Evolutionary conservation across 1,140 invertebrate genomes (phyloP), one percentile per base, ranked within the genome.

Genomic region (Zaprionus vittiger): DNA sequence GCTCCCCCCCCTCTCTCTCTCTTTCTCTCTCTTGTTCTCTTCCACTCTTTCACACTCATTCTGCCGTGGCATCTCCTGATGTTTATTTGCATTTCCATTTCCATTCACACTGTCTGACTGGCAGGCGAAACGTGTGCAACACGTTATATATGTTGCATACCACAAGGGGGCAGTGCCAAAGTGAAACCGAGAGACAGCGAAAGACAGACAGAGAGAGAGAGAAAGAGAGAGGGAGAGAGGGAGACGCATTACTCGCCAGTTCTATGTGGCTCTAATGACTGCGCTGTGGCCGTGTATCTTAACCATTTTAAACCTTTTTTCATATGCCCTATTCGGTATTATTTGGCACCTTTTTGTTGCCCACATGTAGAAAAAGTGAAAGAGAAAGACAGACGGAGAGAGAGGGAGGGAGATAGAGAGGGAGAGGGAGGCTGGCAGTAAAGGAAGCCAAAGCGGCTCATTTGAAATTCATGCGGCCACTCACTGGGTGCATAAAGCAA

Each of bases 401-500:
- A 44, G 20, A 31, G 24, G 56, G 60, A 38, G 20, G 20, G 20
- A 22, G 20, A 22, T 22, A 2, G 1, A 22, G 24, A n/a, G 41
- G n/a, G 17, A 26, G 22, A 54, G 52, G 7, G 28, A 31, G 28
- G 28, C 28, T 31, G 28, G 28, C 28, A 31, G 20, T 24, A 64
- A 41, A 56, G 57, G 47, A 47, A 64, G 34, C 60, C 37, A 47
- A 55, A 65, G 69, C 79, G 71, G 66, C 89, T 87, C 80, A 91
- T 91, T 91, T 90, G 77, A 90, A 90, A 91, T 91, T 91, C 90
- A 91, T 90, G 77, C 74, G 90, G 90, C 90, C 78, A 91, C 84
- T 91, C 90, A 91, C 85, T 86, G 84, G 90, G 82, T 90, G 90
- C 90, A 86, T 91, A 91, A 90, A 91, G 85, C 90, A 91, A 90